Evolutionary conservation across 2,888 invertebrate species (phyloP).

Genomic region (Heteromyza rotundicornis): DNA sequence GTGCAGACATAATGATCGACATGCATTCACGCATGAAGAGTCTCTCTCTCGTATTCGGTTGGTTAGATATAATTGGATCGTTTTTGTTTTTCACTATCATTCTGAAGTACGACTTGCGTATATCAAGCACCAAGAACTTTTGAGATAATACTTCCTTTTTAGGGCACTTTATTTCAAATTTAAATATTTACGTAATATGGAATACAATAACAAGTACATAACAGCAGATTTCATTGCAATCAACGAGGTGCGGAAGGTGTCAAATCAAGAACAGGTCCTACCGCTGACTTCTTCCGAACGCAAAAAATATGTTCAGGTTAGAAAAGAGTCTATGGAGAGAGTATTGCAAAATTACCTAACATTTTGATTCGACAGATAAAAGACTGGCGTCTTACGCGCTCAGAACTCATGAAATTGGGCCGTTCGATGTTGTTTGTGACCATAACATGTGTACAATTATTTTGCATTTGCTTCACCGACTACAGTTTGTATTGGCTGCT

Average conservation of each 20-base stretch:
- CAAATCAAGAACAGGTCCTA: constrained; percentile 70
- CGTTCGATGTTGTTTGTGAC: constrained; percentile 66
- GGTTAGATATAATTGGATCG: constrained; percentile 66
- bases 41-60: constrained; percentile 65
- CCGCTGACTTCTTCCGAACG: constrained; percentile 73
- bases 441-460: constrained; percentile 73
- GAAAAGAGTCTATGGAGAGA: not conserved
- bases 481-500: constrained; percentile 83
- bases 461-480: constrained; percentile 77
- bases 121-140: too few species aligned
- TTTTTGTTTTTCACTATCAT: constrained; percentile 67
- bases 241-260: constrained; percentile 68
- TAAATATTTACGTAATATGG: constrained; percentile 72
- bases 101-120: constrained; percentile 66
- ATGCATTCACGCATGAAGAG: constrained; percentile 64
- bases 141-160: too few species aligned
- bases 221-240: constrained; percentile 71
- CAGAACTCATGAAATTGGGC: constrained; percentile 46
- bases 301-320: constrained; percentile 69
- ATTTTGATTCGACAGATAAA: not conserved
- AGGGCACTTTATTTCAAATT: constrained; percentile 76
- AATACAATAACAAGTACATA: constrained; percentile 76
- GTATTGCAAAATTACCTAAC: not conserved
- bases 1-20: constrained; percentile 66
- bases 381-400: constrained; percentile 39